These are phyloP conservation scores for Scaptomyza hsui DNA, from an alignment of 1,140 invertebrate species.

Conservation along the genomic window DNA sequence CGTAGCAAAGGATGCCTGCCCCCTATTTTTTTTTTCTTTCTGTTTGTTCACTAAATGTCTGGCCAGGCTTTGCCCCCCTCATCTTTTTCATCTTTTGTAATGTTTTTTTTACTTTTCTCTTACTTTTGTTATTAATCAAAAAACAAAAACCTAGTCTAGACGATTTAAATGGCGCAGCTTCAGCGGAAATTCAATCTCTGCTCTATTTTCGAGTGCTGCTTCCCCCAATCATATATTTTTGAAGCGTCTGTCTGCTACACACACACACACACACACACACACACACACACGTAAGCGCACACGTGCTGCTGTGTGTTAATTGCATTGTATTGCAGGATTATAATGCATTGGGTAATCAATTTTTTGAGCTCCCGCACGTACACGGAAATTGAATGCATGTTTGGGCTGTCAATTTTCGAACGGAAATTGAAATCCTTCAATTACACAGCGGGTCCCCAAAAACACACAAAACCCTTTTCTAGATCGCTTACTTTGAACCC, in stretches of 20 bases:
- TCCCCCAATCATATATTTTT: conserved; percentile 40
- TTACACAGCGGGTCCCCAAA: conserved; percentile 27
- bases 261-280: not conserved
- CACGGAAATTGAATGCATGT: conserved; percentile 59
- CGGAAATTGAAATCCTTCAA: conserved; percentile 62
- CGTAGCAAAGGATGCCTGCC: conserved; percentile 38
- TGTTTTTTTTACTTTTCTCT: conserved; percentile 10
- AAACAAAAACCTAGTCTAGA: conserved; percentile 72
- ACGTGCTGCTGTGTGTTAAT: conserved; percentile 47
- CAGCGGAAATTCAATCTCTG: conserved; percentile 76
- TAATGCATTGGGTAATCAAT: conserved; percentile 7
- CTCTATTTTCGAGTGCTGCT: conserved; percentile 68
- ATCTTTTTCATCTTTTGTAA: conserved; percentile 15
- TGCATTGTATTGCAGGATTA: conserved; percentile 40
- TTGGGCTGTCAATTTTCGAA: conserved; percentile 35
- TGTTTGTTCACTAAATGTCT: conserved; percentile 55
- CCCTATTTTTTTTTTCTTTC: conserved; percentile 15
- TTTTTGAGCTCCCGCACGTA: conserved; percentile 30
- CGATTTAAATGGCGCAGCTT: conserved; percentile 64
- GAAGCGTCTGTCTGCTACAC: conserved; percentile 13
- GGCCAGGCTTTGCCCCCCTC: conserved; percentile 37
- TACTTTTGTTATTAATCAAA: conserved; percentile 69
- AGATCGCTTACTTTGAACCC: conserved; percentile 19
- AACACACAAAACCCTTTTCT: conserved; percentile 23
- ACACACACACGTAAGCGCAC: not conserved